Base-by-base conservation (phyloP, 92 coral and sea anemone genomes). In the Actinostola sp. region DNA sequence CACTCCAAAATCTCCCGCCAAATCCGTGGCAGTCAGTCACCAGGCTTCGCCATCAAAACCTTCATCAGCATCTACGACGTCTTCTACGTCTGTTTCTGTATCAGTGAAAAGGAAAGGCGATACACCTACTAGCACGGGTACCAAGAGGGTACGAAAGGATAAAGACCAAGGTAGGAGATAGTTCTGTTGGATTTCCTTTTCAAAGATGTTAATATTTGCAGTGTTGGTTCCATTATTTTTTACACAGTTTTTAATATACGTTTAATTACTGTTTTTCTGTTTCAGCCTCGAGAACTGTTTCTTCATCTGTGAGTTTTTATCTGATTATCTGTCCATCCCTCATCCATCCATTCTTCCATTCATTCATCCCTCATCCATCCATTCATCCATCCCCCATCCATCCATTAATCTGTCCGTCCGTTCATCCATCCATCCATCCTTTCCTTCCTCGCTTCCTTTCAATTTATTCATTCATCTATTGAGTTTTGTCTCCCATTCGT, bases 101-200 rank as follows among this genome's bases (percentile, higher is more conserved):
- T 84, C 96, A 7, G 93, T 89, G 51, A 93, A 93, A 79, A 83
- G 98, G 33, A 93, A 91, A 39, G 48, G 81, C 2, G 97, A 93
- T 25, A 67, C 79, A 10, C 38, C 85, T 8, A 45, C 87, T 21
- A 63, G 88, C 0, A 85, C 89, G 32, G n/a, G n/a, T n/a, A 41
- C 85, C 34, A 93, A 93, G 51, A 58, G 98, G 34, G 75, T 91
- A 10, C 83, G 96, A 29, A 93, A 91, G 58, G 98, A 93, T 41
- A 85, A 79, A 27, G 88, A 68, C 10, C 66, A 78, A 17, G 82
- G 88, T 82, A 31, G 66, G 77, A 51, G 29, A 19, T 0, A 21
- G 66, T 19, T 73, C 75, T n/a, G 75, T 60, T 82, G 23, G 1
- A 61, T 67, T 8, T 31, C 46, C 19, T 31, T 27, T 21, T 45